Percentiles rank a stretch among this genome's conserved stretches.
Conservation (phyloP, 1,140 invertebrate species). For the Rhagoletis zephyria region DNA sequence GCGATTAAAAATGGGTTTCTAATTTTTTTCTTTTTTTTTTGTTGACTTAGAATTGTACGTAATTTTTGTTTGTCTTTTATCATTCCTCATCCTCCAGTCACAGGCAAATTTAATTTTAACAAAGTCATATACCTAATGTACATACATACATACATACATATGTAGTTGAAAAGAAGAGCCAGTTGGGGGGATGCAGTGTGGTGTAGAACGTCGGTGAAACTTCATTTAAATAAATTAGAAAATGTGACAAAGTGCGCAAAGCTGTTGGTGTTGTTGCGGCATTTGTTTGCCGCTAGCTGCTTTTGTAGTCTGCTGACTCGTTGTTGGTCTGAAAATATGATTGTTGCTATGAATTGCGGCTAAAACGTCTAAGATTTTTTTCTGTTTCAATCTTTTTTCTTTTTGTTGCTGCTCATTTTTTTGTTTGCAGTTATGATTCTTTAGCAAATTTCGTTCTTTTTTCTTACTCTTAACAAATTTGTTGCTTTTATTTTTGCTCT, state of each 20-base stretch:
- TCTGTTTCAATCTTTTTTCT: background rate
- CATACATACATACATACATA: too few relatives aligned
- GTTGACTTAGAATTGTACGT: too few relatives aligned
- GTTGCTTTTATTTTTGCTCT: conserved; percentile 36
- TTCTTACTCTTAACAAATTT: background rate
- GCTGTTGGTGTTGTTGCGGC: conserved; percentile 18
- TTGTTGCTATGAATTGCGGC: background rate
- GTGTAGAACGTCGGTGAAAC: background rate
- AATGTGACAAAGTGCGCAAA: conserved; percentile 38
- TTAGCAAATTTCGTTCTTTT: background rate
- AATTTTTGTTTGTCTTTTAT: too few relatives aligned
- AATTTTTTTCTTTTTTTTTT: too few relatives aligned
- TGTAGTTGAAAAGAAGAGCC: too few relatives aligned
- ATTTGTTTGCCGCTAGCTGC: background rate
- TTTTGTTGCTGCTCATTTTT: conserved; percentile 1
- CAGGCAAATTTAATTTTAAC: too few relatives aligned
- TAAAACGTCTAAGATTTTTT: conserved; percentile 3
- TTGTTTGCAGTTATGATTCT: conserved; percentile 3
- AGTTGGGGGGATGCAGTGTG: too few relatives aligned
- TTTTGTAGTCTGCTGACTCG: background rate
- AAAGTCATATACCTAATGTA: too few relatives aligned
- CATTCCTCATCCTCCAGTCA: too few relatives aligned
- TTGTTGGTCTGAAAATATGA: background rate
- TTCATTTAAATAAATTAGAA: conserved; percentile 53
- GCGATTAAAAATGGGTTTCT: too few relatives aligned